A percentile compares a stretch with the other conserved stretches of the same genome.
These are phyloP conservation scores for Anolis apletophallus DNA, from an alignment of 2,797 vertebrate genomes.

Conservation along the genomic window DNA sequence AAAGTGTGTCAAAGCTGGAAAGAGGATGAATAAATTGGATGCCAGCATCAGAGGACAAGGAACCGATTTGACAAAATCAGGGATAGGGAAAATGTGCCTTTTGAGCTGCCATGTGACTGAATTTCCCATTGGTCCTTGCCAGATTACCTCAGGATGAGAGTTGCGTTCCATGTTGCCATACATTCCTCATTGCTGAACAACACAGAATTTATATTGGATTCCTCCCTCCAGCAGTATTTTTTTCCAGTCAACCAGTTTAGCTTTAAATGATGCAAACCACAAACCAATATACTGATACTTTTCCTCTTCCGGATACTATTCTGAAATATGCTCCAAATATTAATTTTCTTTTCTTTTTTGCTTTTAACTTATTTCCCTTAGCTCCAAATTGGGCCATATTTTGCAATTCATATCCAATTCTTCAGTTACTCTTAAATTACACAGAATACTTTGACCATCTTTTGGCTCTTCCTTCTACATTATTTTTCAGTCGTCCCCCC, in stretches of 20 bases:
- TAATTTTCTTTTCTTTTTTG: neutral
- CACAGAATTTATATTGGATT: neutral
- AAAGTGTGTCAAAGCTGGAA: neutral
- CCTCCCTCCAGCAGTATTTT: neutral
- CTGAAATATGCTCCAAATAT: neutral
- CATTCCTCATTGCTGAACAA: too few species aligned
- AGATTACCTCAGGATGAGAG: too few species aligned
- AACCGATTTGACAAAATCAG: neutral
- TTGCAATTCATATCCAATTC: conserved; percentile 15
- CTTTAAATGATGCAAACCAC: conserved; percentile 16
- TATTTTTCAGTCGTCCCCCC: conserved; percentile 52
- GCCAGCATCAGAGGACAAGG: neutral
- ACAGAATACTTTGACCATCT: conserved; percentile 21
- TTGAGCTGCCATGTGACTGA: neutral
- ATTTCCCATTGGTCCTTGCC: too few species aligned
- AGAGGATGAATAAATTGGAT: too few species aligned
- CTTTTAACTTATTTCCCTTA: conserved; percentile 30
- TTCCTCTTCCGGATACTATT: neutral
- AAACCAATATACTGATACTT: conserved; percentile 3
- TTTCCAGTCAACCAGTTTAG: conserved; percentile 2
- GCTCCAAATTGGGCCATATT: conserved; percentile 33
- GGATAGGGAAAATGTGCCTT: neutral
- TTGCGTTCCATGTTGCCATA: too few species aligned
- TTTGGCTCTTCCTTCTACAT: neutral
- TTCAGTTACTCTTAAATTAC: conserved; percentile 23